Evolutionary conservation across 2,888 invertebrate species (phyloP), one percentile per base, ranked within the genome.

Genomic region (Agapetus fuscipes): DNA sequence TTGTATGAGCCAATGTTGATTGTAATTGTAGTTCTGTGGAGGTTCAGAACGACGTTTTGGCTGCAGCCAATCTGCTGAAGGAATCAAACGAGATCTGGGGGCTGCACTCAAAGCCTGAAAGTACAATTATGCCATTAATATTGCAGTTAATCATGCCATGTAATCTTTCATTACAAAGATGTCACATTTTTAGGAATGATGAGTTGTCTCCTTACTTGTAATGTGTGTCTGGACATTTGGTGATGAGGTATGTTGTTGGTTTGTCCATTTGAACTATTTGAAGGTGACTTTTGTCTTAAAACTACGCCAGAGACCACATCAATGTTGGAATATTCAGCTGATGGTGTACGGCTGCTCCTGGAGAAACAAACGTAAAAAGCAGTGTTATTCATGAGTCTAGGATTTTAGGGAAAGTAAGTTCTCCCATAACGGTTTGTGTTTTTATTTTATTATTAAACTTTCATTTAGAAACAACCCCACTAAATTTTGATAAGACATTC

Each of bases 1-100:
- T 70, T 83, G 83, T 56, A 89, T 80, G n/a, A 94, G 71, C 93
- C 93, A 93, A 57, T 94, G 91, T 52, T 90, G 86, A 53, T 75
- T 76, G 54, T 83, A 82, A 54, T 78, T 80, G 51, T 76, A 79
- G 51, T 72, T 71, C 13, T 69, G 61, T 12, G 45, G 47, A 0
- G 76, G 72, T 53, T 76, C 68, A 3, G 66, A 62, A 42, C 71
- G 68, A 39, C 75, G 70, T 52, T 80, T 73, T 30, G 78, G 70
- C 54, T 79, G 82, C 52, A 84, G 72, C 78, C 86, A 84, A 43
- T 82, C 80, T 36, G 78, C 70, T 46, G 70, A 76, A 17, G 77
- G 74, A 45, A 83, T 79, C 55, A 83, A 74, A 53, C 83, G 77
- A 13, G 82, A 78, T 41, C 83, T 78, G 2, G 88, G 87, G 13